Base-by-base conservation (phyloP, 1,140 invertebrate genomes). In the Bombus polaris region DNA sequence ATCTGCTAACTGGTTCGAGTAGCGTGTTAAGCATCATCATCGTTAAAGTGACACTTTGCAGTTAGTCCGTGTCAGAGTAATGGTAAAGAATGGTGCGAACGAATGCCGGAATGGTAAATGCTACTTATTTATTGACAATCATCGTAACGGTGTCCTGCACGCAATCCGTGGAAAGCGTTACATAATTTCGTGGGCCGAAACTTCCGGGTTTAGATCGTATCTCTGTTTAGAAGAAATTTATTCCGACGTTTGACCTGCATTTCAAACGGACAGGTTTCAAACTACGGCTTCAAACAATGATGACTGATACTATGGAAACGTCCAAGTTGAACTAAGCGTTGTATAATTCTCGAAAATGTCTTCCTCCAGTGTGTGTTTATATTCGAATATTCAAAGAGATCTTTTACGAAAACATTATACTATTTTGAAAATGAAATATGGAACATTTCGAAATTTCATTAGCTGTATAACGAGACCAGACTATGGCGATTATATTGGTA, bases 171-270 rank as follows among this genome's bases (percentile, higher is more conserved):
- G 47, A 32, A 59, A 81, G 28, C 35, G 47, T 81, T 81, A 57
- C 53, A 72, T 59, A 81, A 81, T 81, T 81, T 81, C 25, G 37
- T 44, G 4, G 79, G 9, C 37, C 18, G 68, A 25, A 57, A 57
- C 79, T 81, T 81, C 79, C 79, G 79, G 35, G 79, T 57, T 39
- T 39, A 32, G 37, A 72, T 53, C 47, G 53, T 71, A 53, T 81
- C 68, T 57, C 39, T 0, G 25, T 32, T 74, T 32, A 74, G 68
- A 62, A 53, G 22, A 37, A 72, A 81, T 72, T 62, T 44, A 81
- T 39, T 81, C 79, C 18, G 22, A 81, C 68, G 68, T 66, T 79
- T 68, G 62, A 79, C 76, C 76, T 13, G 39, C n/a, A 44, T 65
- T 79, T 44, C 42, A 42, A 42, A 37, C 53, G 53, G 13, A 6